Base-by-base conservation (phyloP, 2,888 invertebrate species). In the Pachymerium ferrugineum region DNA sequence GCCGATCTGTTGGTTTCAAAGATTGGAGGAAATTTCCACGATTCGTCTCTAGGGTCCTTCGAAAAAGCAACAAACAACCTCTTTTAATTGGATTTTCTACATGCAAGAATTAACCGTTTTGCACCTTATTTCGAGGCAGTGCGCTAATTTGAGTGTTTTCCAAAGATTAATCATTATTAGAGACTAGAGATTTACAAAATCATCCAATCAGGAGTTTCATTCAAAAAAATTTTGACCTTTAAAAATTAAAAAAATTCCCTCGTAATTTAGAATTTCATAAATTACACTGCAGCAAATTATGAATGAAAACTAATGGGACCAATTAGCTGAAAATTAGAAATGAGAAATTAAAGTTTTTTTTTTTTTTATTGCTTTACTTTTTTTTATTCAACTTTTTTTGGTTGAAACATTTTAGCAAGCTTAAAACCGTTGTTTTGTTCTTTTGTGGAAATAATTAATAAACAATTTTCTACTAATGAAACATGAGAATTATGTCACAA, bases 401-500 rank as follows among this genome's bases (percentile, higher is more conserved):
- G 19, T 19, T 47, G 19, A 22, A 47, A 6, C 10, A 47, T 47
- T 47, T 47, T 47, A 47, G n/a, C 47, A 47, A n/a, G n/a, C n/a
- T n/a, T n/a, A n/a, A n/a, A n/a, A n/a, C n/a, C n/a, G n/a, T n/a
- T n/a, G n/a, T n/a, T n/a, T n/a, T n/a, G n/a, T n/a, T n/a, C n/a
- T n/a, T n/a, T n/a, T n/a, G n/a, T n/a, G n/a, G n/a, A n/a, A n/a
- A n/a, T n/a, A n/a, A n/a, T n/a, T n/a, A n/a, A 47, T 47, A 19
- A 47, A 16, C 47, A n/a, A 1, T 47, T 47, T 47, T 47, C 47
- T 8, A 47, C 14, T 47, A 47, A 47, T 47, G 16, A 47, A 47
- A 47, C 47, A 19, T 47, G 47, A 47, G 47, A 47, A 47, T 47
- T 47, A 47, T 47, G 47, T 47, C 47, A 47, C 47, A 47, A 47